Base-by-base conservation (phyloP, 2,113 vertebrate species). In the Lanius ludovicianus region DNA sequence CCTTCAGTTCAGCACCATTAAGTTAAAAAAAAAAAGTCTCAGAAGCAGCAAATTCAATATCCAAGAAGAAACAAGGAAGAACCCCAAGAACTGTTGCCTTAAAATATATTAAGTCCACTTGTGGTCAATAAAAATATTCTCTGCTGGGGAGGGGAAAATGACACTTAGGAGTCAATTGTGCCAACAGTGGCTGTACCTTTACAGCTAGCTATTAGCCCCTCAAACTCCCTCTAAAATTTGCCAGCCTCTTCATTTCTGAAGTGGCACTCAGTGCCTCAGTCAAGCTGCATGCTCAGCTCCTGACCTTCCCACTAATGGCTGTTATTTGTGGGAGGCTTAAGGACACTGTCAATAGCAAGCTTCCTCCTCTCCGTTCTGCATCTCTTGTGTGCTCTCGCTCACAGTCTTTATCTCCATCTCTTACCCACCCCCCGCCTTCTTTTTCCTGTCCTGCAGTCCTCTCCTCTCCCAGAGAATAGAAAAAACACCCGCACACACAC, bases 251-350 rank as follows among this genome's bases (percentile, higher is more conserved):
- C 98, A 98, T 99, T 99, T 98, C 98, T 99, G 98, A 98, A 99
- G 99, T 99, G 99, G 98, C 98, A 99, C 99, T 99, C 98, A 98
- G 98, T 98, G 98, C 98, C 98, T 99, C 98, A 98, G 99, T 98
- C 98, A 99, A 99, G 98, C 98, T 98, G 98, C 98, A 98, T 98
- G 98, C 98, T 99, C 98, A 98, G 99, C 98, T 99, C 97, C 98
- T 99, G 98, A 99, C 99, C 99, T 98, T 98, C 98, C 98, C 98
- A 98, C 99, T 99, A 99, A 99, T 99, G 98, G 98, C 98, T 98
- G 98, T 99, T 99, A 99, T 99, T 99, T 99, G 99, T 99, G 98
- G 98, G 98, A 99, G 98, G 98, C 98, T 98, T 98, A 98, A 99
- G 98, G 98, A 98, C 98, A 98, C 98, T 98, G 98, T 99, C 98